Percentiles rank a stretch among this genome's conserved stretches.
Evolutionary conservation across 1,140 invertebrate species (phyloP).

Genomic region (Lucilia sericata): DNA sequence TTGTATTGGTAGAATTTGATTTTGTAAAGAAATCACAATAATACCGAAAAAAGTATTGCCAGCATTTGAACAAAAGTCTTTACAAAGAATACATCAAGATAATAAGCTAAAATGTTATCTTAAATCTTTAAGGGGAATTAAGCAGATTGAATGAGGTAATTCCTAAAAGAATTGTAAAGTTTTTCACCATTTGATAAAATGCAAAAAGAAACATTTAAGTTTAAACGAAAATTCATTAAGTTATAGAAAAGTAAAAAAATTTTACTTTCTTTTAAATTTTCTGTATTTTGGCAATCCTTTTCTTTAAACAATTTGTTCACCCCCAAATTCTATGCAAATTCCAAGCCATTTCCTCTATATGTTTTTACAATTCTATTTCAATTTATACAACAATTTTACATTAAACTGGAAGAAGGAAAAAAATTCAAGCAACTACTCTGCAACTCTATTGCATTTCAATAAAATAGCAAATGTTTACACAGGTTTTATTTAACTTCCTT

Average conservation of each 20-base stretch:
- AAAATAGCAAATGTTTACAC: constrained; percentile 40
- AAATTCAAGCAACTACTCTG: not conserved
- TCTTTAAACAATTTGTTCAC: not conserved
- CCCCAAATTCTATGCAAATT: constrained; percentile 5
- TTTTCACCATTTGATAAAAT: no score
- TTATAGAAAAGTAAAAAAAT: no score
- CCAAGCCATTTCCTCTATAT: not conserved
- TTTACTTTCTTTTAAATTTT: no score
- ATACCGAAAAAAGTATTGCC: not conserved
- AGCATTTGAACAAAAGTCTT: not conserved
- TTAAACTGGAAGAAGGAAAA: not conserved
- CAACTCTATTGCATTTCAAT: constrained; percentile 31
- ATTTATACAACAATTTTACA: not conserved
- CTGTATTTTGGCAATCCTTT: not conserved
- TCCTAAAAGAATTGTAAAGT: no score
- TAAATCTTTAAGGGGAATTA: no score
- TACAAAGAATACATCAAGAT: not conserved
- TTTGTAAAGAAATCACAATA: no score
- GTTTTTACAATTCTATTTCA: not conserved
- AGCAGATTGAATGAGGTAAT: no score
- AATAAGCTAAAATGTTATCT: no score
- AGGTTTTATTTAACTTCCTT: constrained; percentile 23
- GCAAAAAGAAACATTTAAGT: no score
- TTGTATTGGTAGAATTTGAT: not conserved
- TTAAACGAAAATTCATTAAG: no score